A percentile compares a stretch with the other conserved stretches of the same genome.
phyloP scores from a whole-genome alignment of 2,797 vertebrate genomes.

The Malurus leucopterus region DNA sequence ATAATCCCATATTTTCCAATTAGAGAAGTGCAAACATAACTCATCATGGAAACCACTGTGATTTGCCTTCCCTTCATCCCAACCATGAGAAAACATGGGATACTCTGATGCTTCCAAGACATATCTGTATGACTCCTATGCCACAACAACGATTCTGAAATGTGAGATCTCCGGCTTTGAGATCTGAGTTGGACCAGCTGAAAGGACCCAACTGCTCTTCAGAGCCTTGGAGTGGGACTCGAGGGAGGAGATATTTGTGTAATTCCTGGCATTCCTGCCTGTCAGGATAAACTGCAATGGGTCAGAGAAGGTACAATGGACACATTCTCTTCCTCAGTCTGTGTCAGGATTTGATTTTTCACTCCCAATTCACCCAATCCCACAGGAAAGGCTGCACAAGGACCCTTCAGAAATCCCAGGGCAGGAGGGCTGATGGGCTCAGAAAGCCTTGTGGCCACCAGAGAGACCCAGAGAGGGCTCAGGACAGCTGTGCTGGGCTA shows the following conservation, averaged over 20 bases:
- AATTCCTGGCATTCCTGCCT: not conserved
- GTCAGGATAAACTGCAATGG: fast-evolving
- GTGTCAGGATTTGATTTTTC: not conserved
- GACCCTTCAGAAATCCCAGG: not conserved
- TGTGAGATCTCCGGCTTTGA: not conserved
- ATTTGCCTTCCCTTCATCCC: not conserved
- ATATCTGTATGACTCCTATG: not conserved
- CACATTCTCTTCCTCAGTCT: fast-evolving
- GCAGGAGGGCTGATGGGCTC: not conserved
- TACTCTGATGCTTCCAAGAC: not conserved
- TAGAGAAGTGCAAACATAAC: not conserved
- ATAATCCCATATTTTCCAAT: not conserved
- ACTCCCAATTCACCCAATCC: fast-evolving
- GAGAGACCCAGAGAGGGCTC: not conserved
- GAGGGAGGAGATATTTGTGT: fast-evolving
- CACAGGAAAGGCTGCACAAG: fast-evolving
- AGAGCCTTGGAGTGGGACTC: not conserved
- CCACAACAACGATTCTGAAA: not conserved
- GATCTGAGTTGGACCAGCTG: not conserved
- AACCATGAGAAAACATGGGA: not conserved
- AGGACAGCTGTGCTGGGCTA: not conserved
- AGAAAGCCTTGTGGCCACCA: not conserved
- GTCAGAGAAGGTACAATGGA: not conserved
- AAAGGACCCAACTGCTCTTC: not conserved
- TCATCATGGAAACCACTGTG: not conserved